These are phyloP conservation scores for Oryctes rhinoceros DNA, from an alignment of 1,140 invertebrate species.

Conservation along the genomic window DNA sequence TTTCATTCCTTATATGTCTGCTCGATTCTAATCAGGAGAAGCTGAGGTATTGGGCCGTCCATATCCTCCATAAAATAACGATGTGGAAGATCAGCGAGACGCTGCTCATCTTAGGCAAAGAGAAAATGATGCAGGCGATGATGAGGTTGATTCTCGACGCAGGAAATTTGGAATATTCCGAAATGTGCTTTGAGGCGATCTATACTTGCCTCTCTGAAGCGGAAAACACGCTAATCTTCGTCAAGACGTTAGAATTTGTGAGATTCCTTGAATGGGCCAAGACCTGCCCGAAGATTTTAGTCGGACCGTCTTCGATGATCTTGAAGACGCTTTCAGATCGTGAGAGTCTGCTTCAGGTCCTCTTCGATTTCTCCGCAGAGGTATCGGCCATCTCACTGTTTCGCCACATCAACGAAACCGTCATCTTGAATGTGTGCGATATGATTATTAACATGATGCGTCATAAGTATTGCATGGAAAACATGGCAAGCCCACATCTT, in stretches of 20 bases:
- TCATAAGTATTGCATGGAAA: slow-evolving; percentile 53
- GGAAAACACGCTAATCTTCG: slow-evolving; percentile 49
- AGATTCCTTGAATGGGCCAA: slow-evolving; percentile 54
- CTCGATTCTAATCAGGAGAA: slow-evolving; percentile 45
- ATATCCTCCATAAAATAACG: slow-evolving; percentile 48
- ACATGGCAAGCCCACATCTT: slow-evolving; percentile 52
- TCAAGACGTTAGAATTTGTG: slow-evolving; percentile 52
- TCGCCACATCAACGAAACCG: slow-evolving; percentile 46
- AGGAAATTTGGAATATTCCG: slow-evolving; percentile 40
- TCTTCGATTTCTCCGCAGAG: slow-evolving; percentile 55
- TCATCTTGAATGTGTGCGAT: slow-evolving; percentile 51
- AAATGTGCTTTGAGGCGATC: slow-evolving; percentile 47
- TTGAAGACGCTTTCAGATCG: slow-evolving; percentile 49
- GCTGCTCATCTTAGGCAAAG: slow-evolving; percentile 45
- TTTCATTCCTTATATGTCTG: slow-evolving; percentile 45
- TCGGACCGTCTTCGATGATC: slow-evolving; percentile 45
- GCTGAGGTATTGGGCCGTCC: slow-evolving; percentile 40
- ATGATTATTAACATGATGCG: slow-evolving; percentile 50
- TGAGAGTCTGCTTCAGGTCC: slow-evolving; percentile 49
- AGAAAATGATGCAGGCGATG: slow-evolving; percentile 50
- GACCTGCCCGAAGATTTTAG: slow-evolving; percentile 47
- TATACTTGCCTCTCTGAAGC: slow-evolving; percentile 49
- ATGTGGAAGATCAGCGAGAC: slow-evolving; percentile 46
- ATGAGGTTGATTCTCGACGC: slow-evolving; percentile 49
- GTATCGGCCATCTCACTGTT: slow-evolving; percentile 52